Percentiles rank a stretch among this genome's conserved stretches.
These are phyloP conservation scores for Mamestra configurata DNA, from an alignment of 1,140 invertebrate genomes.

Conservation along the genomic window DNA sequence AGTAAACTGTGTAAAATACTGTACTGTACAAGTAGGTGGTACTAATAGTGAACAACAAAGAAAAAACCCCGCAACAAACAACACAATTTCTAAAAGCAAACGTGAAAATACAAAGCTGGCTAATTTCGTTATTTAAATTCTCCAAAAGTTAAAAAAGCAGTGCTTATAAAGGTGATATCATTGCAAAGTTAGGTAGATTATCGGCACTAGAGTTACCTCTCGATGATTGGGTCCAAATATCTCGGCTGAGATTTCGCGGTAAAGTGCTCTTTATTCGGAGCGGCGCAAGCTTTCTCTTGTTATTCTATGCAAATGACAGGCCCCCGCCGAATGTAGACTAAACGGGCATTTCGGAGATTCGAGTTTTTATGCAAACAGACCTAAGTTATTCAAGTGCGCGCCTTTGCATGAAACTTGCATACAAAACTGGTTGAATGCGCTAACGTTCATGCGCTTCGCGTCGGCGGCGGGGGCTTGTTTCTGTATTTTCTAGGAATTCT, in stretches of 20 bases:
- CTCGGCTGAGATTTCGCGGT: conserved; percentile 66
- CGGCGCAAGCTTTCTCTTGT: conserved; percentile 74
- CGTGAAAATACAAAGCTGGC: conserved; percentile 38
- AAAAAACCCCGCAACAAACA: conserved; percentile 6
- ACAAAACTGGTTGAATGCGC: conserved; percentile 76
- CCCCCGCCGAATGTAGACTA: conserved; percentile 72
- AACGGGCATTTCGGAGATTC: conserved; percentile 79
- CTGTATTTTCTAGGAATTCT: conserved; percentile 43
- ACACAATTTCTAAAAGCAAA: conserved; percentile 15
- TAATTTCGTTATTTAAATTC: conserved; percentile 52
- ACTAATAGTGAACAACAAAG: conserved; percentile 17
- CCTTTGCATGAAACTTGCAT: conserved; percentile 82
- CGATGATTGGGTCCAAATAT: conserved; percentile 74
- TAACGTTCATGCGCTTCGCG: conserved; percentile 68
- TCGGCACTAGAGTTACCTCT: conserved; percentile 43
- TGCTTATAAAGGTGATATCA: conserved; percentile 46
- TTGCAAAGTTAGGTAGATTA: conserved; percentile 50
- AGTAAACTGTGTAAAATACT: not conserved
- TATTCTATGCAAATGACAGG: conserved; percentile 85
- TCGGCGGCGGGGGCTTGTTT: conserved; percentile 43
- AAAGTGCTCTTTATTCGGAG: conserved; percentile 69
- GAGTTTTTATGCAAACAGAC: conserved; percentile 85
- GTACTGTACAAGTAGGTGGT: not conserved
- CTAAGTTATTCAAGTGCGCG: conserved; percentile 83
- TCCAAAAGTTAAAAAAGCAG: conserved; percentile 45